Evolutionary conservation across 2,113 vertebrate species (phyloP).

Genomic region (Saccopteryx leptura): DNA sequence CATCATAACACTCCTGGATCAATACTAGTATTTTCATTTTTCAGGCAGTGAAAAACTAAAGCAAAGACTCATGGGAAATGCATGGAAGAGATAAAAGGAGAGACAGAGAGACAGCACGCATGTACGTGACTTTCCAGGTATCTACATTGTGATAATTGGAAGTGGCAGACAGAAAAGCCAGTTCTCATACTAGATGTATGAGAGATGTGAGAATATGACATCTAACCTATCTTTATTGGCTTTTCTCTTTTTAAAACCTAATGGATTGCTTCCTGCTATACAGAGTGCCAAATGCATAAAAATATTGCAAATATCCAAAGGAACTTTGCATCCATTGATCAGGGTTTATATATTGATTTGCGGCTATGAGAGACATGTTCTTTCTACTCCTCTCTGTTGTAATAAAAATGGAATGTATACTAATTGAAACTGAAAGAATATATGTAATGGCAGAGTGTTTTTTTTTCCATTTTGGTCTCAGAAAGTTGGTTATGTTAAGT

Average conservation of each 20-base stretch:
- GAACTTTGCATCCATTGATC: conserved; percentile 70
- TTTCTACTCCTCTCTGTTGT: conserved; percentile 63
- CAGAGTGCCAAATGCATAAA: conserved; percentile 81
- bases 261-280: conserved; percentile 82
- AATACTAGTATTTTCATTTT: conserved; percentile 57
- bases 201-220: conserved; percentile 67
- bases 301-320: conserved; percentile 74
- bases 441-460: conserved; percentile 15
- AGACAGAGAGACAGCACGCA: neutral
- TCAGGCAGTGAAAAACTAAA: conserved; percentile 47
- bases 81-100: neutral
- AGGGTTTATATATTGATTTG: conserved; percentile 74
- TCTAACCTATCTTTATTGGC: conserved; percentile 59
- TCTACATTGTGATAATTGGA: conserved; percentile 34
- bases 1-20: conserved; percentile 16
- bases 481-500: conserved; percentile 49
- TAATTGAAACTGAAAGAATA: conserved; percentile 64
- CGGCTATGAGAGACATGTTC: conserved; percentile 71
- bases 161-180: conserved; percentile 53
- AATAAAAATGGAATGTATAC: conserved; percentile 55
- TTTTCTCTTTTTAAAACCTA: conserved; percentile 79
- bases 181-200: conserved; percentile 47
- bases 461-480: conserved; percentile 36
- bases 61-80: neutral
- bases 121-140: neutral